Evolutionary conservation across 2,888 invertebrate species (phyloP).

Genomic region (Alloscopus bannaensis): DNA sequence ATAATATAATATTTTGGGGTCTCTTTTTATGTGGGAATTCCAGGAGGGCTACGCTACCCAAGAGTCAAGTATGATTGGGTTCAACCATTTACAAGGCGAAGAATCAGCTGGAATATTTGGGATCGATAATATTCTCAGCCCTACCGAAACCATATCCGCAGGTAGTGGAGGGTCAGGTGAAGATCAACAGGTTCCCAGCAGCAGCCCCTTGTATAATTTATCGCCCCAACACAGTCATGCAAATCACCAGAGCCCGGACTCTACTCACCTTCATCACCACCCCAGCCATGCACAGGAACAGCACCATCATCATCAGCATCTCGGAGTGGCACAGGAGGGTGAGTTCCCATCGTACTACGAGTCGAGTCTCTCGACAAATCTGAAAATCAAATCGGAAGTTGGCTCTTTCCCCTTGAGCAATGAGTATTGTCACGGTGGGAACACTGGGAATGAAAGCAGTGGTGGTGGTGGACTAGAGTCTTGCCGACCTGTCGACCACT

Average conservation of each 20-base stretch:
- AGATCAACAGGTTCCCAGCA: constrained; percentile 71
- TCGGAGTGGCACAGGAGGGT: constrained; percentile 47
- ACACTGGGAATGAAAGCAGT: constrained; percentile 31
- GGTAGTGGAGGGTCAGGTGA: constrained; percentile 61
- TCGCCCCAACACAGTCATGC: constrained; percentile 55
- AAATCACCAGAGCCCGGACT: constrained; percentile 55
- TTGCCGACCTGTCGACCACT: constrained; percentile 46
- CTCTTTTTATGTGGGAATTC: constrained; percentile 43
- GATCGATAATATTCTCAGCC: constrained; percentile 67
- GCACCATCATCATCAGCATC: constrained; percentile 51
- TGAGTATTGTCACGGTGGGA: constrained; percentile 63
- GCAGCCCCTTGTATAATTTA: constrained; percentile 67
- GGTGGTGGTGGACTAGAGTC: constrained; percentile 39
- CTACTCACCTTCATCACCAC: constrained; percentile 41
- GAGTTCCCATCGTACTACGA: constrained; percentile 63
- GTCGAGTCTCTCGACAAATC: constrained; percentile 48
- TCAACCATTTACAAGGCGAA: constrained; percentile 61
- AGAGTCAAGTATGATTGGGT: constrained; percentile 57
- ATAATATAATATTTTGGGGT: constrained; percentile 7
- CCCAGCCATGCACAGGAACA: constrained; percentile 32
- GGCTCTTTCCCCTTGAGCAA: constrained; percentile 67
- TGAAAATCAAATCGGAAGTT: constrained; percentile 71
- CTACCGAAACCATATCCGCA: constrained; percentile 57
- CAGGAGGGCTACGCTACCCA: constrained; percentile 60
- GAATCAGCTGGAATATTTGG: constrained; percentile 67